Conservation (phyloP, 1,140 invertebrate species). For the Ceratosolen fusciceps region DNA sequence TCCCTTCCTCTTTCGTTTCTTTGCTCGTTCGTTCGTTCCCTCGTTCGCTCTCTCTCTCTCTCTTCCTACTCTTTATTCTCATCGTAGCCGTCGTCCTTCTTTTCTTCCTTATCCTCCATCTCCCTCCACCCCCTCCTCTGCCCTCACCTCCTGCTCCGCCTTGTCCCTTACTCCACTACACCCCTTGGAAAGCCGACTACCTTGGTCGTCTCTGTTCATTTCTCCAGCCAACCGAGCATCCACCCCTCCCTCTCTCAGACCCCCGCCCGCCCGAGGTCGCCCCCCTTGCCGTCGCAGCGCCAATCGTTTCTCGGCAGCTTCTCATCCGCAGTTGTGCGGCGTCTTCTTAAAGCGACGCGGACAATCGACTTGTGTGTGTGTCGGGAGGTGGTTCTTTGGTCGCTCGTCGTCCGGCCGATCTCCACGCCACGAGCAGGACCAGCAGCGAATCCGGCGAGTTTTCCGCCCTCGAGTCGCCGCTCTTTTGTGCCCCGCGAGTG, state of each 20-base stretch:
- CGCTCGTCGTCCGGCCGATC: neutral
- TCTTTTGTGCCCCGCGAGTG: no score
- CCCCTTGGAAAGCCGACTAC: no score
- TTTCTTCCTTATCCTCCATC: neutral
- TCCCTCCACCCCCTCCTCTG: neutral
- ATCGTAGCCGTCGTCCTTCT: neutral
- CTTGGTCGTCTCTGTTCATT: no score
- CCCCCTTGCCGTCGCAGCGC: neutral
- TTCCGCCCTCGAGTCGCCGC: neutral
- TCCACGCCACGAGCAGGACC: neutral
- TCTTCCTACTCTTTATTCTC: neutral
- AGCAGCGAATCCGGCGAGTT: neutral
- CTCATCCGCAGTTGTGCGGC: neutral
- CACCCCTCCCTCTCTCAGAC: constrained; percentile 2
- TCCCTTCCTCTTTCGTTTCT: constrained; percentile 11
- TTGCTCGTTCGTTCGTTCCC: neutral
- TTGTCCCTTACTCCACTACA: no score
- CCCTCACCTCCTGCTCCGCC: neutral
- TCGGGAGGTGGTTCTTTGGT: no score
- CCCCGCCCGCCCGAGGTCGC: neutral
- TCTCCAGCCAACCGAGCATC: no score
- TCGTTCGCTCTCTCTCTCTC: neutral
- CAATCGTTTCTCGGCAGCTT: neutral
- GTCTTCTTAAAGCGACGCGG: constrained; percentile 11
- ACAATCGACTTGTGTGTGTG: neutral